A percentile compares a stretch with the other conserved stretches of the same genome.
These are phyloP conservation scores for Saturnia pavonia DNA, from an alignment of 2,888 invertebrate species.

Conservation along the genomic window DNA sequence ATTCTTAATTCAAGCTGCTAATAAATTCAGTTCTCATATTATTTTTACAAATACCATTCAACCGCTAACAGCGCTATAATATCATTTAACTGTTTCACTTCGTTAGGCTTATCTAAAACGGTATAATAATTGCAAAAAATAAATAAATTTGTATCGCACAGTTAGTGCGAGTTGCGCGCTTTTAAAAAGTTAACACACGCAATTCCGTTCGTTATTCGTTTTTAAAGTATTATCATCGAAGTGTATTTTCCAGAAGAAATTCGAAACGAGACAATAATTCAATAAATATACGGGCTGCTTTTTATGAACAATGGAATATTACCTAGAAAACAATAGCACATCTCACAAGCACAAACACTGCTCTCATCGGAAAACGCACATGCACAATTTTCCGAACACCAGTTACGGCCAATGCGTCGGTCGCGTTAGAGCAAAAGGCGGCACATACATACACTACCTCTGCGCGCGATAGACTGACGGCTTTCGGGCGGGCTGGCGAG, in stretches of 20 bases:
- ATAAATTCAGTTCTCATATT: not conserved
- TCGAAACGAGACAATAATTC: not conserved
- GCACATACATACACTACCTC: slow-evolving; percentile 73
- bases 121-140: slow-evolving; percentile 60
- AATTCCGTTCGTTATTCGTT: not conserved
- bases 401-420: slow-evolving; percentile 79
- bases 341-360: slow-evolving; percentile 80
- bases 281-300: slow-evolving; percentile 48
- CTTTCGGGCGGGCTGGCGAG: slow-evolving; percentile 58
- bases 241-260: not conserved
- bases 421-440: slow-evolving; percentile 74
- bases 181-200: slow-evolving; percentile 30
- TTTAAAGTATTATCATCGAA: slow-evolving; percentile 37
- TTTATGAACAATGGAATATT: slow-evolving; percentile 66
- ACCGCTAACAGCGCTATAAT: slow-evolving; percentile 16
- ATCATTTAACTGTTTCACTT: slow-evolving; percentile 40
- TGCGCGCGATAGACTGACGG: slow-evolving; percentile 79
- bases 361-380: slow-evolving; percentile 80
- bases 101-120: slow-evolving; percentile 69
- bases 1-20: not conserved
- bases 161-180: slow-evolving; percentile 37
- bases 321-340: slow-evolving; percentile 82
- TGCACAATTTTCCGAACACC: slow-evolving; percentile 82
- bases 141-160: slow-evolving; percentile 63
- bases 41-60: not conserved